Evolutionary conservation across 2,888 invertebrate species (phyloP), one percentile per base, ranked within the genome.

Genomic region (Sthenelais limicola): DNA sequence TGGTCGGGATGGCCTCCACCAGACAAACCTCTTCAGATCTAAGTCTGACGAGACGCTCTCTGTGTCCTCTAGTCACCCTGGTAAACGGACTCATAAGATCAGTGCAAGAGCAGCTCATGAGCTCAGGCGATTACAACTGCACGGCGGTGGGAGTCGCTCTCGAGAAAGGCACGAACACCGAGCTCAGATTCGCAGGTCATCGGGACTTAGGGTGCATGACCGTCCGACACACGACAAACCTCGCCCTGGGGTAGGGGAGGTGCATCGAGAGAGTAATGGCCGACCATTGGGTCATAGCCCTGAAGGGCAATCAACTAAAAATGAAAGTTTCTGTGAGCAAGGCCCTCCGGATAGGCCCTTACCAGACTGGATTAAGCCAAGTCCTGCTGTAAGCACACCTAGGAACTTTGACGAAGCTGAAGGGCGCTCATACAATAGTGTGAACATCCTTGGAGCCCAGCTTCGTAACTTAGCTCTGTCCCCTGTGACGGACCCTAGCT

Each of bases 1-100:
- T 26, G 51, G 38, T 18, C 49, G 56, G 15, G 70, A 70, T 33
- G 38, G 56, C 70, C 49, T 54, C 28, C 54, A 38, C 35, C 38
- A 54, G 26, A 54, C 54, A 24, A 52, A 54, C 52, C 26, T 70
- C 15, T 77, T 73, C 68, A 58, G 74, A 51, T 77, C 75, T 0
- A 72, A 74, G 43, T 78, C 78, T 15, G 78, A 78, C 30, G 78
- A 78, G 33, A 77, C 78, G 18, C 38, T 78, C 28, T 77, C 77
- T 3, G 68, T 73, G 28, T 70, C 75, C 7, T 75, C 75, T 0
- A 72, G 76, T 58, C 74, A 73, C 28, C 58, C 71, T 7, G 54
- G 52, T 7, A 4, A 49, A 43, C n/a, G 35, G 9, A 5, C 1
- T 3, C 32, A 30, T 5, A 56, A 58, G 33, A 33, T 24, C 24